Conservation (phyloP, 2,797 vertebrate species). For the Sebastes elongatus region DNA sequence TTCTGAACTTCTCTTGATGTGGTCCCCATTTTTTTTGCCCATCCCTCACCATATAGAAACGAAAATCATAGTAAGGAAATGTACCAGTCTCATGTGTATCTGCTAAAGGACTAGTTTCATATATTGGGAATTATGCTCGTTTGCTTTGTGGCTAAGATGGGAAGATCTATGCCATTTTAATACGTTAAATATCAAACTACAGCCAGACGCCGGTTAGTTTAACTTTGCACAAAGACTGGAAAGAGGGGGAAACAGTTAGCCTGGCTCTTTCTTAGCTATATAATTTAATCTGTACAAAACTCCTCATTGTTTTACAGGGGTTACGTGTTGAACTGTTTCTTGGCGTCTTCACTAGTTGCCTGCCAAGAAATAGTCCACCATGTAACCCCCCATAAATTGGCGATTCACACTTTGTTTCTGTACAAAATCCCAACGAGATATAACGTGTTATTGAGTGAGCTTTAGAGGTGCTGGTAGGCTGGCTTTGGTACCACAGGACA, state of each 20-base stretch:
- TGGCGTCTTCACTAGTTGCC: neutral
- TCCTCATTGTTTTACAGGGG: neutral
- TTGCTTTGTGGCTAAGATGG: neutral
- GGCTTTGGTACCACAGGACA: neutral
- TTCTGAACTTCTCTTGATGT: slow-evolving; percentile 35
- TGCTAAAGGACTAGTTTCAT: slow-evolving; percentile 9
- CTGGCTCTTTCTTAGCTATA: neutral
- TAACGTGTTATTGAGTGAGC: neutral
- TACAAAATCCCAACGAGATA: neutral
- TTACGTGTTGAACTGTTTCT: neutral
- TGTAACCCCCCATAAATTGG: neutral
- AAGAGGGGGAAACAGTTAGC: neutral
- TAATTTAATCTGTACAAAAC: neutral
- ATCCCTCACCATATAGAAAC: slow-evolving; percentile 15
- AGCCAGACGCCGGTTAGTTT: neutral
- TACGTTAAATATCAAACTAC: neutral
- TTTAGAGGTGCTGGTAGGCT: neutral
- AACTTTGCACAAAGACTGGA: neutral
- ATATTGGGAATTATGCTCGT: neutral
- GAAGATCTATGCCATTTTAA: neutral
- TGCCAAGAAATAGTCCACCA: neutral
- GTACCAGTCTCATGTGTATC: neutral
- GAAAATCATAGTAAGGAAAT: slow-evolving; percentile 16
- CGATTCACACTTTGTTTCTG: neutral
- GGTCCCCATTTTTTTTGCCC: slow-evolving; percentile 25